phyloP scores from a whole-genome alignment of 2,888 invertebrate species.

The Oconnorella tubifera region DNA sequence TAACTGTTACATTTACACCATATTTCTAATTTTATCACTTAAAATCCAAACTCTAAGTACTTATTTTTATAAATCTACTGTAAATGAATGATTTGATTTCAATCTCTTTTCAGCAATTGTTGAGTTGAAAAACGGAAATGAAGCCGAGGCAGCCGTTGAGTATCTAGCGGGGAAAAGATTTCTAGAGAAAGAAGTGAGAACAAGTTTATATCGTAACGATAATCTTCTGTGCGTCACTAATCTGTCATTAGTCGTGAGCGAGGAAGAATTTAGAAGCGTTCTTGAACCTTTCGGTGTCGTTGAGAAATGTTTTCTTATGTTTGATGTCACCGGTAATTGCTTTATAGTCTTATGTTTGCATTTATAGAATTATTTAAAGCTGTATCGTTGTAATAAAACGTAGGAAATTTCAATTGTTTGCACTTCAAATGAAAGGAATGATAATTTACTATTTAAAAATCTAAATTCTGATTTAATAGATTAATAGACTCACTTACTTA shows the following conservation, averaged over 20 bases:
- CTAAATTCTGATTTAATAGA: too few relatives aligned
- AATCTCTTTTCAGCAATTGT: constrained; percentile 45
- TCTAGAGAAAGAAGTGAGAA: constrained; percentile 49
- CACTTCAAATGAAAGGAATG: too few relatives aligned
- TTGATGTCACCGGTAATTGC: constrained; percentile 56
- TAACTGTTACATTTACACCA: too few relatives aligned
- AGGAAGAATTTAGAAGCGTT: constrained; percentile 58
- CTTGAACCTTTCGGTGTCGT: constrained; percentile 58
- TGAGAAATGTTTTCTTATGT: constrained; percentile 59
- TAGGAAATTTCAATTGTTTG: too few relatives aligned
- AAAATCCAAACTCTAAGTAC: too few relatives aligned
- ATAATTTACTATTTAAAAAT: too few relatives aligned
- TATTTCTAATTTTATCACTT: too few relatives aligned
- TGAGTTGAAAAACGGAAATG: constrained; percentile 42
- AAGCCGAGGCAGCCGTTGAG: constrained; percentile 42
- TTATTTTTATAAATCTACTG: not conserved
- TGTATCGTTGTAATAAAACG: too few relatives aligned
- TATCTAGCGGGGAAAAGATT: constrained; percentile 39
- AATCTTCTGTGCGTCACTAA: constrained; percentile 60
- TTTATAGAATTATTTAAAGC: not conserved
- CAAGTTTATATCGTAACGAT: constrained; percentile 57
- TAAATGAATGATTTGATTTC: not conserved
- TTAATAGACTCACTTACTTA: too few relatives aligned
- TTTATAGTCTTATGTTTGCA: not conserved
- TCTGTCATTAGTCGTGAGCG: constrained; percentile 53